Evolutionary conservation across 2,113 vertebrate genomes (phyloP).

Genomic region (Notarius lentiginosus): DNA sequence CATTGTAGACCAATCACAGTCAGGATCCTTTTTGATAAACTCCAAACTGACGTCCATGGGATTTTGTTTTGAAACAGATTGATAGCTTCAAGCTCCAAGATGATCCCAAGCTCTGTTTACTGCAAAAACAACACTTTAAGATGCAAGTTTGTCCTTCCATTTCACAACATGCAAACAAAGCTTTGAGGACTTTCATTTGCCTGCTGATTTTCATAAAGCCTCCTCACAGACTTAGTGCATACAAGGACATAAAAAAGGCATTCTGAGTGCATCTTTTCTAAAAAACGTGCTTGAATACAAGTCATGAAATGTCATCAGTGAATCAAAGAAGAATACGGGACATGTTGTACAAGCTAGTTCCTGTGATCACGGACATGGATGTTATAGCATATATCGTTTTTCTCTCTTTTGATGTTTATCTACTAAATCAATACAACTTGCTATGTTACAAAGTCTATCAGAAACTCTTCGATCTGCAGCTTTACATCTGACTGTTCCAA

Average conservation of each 20-base stretch:
- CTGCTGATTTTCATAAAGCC: conserved; percentile 34
- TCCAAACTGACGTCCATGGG: background rate
- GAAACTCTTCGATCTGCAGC: too few species aligned
- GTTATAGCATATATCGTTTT: too few species aligned
- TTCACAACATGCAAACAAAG: conserved; percentile 1
- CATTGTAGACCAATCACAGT: background rate
- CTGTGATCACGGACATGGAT: too few species aligned
- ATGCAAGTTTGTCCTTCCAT: background rate
- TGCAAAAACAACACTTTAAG: background rate
- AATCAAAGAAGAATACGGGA: background rate
- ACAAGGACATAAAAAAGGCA: background rate
- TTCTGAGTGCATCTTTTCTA: background rate
- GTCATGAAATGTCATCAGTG: background rate
- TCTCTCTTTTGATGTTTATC: too few species aligned
- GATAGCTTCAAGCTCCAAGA: background rate
- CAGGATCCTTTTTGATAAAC: background rate
- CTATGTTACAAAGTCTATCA: too few species aligned
- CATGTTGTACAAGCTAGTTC: background rate
- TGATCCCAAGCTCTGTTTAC: background rate
- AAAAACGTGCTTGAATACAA: background rate
- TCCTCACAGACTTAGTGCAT: background rate
- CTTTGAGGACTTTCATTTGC: conserved; percentile 20
- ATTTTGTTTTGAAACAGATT: background rate
- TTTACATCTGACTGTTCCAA: background rate
- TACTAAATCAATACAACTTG: too few species aligned